Base-by-base conservation (phyloP, 1,140 invertebrate species). In the Pogonomyrmex californicus region DNA sequence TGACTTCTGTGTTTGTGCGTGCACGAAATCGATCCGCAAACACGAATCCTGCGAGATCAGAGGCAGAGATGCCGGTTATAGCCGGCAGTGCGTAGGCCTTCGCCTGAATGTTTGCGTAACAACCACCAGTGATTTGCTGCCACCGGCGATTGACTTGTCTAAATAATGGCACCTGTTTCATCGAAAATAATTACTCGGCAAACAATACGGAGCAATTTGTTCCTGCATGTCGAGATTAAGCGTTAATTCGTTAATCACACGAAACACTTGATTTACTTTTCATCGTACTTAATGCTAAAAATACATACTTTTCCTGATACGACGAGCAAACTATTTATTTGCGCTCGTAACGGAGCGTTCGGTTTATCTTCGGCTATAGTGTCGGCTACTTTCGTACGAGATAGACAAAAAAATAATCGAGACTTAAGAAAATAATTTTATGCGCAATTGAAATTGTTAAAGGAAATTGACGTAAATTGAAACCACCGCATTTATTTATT, bases 101-200 rank as follows among this genome's bases (percentile, higher is more conserved):
- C 33, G 44, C 33, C 49, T 76, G 36, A 86, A 86, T 91, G 88
- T 91, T 91, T 91, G 85, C 86, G 54, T 71, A 86, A 51, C 76
- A 85, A 88, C 44, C 71, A 30, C 76, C 51, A 38, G 44, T 23
- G 54, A 58, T 63, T 88, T 77, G 76, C 83, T 58, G 81, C 79
- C 76, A 83, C 44, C 78, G 81, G 86, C 78, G 86, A 92, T 91
- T 88, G 91, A 91, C 89, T 92, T 86, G 86, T 85, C 78, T 86
- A 91, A 92, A 92, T 91, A 91, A 91, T 49, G 41, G 71, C 73
- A 86, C 71, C 90, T 87, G 77, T 87, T 60, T 38, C 68, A 58
- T 62, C 91, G 85, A 90, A 87, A 91, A 91, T 92, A 92, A 92
- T 92, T 91, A 90, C 81, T 87, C 23, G 23, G 77, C 88, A 91